Evolutionary conservation across 2,888 invertebrate genomes (phyloP).

Genomic region (Macrophya alboannulata): DNA sequence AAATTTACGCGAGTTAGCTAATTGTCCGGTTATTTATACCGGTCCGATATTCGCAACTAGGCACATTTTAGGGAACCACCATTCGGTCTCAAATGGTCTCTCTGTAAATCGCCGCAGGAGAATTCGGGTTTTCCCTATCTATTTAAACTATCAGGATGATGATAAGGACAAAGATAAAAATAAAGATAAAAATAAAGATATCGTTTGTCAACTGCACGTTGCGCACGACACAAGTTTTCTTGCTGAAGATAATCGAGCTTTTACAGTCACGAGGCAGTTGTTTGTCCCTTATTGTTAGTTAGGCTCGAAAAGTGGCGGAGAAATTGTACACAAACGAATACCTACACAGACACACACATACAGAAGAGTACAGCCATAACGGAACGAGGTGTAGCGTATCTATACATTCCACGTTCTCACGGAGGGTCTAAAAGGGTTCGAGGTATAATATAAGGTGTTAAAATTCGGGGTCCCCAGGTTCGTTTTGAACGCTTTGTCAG

Average conservation of each 20-base stretch:
- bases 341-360: not conserved
- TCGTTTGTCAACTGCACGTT: not conserved
- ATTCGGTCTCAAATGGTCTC: not conserved
- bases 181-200: not conserved
- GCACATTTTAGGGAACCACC: not conserved
- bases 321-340: not conserved
- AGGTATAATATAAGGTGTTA: constrained; percentile 3
- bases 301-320: not conserved
- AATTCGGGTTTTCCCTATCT: not conserved
- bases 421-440: constrained; percentile 11
- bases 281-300: constrained; percentile 17
- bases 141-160: not conserved
- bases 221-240: not conserved
- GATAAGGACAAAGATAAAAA: not conserved
- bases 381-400: not conserved
- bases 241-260: constrained; percentile 3
- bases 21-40: not conserved
- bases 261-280: not conserved
- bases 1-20: not conserved
- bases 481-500: not conserved
- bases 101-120: not conserved
- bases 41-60: not conserved
- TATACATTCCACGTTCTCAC: not conserved
- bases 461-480: constrained; percentile 8
- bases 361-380: not conserved